Percentiles rank a stretch among this genome's conserved stretches.
phyloP scores from a whole-genome alignment of 2,888 invertebrate genomes.

The Escarpia spicata region DNA sequence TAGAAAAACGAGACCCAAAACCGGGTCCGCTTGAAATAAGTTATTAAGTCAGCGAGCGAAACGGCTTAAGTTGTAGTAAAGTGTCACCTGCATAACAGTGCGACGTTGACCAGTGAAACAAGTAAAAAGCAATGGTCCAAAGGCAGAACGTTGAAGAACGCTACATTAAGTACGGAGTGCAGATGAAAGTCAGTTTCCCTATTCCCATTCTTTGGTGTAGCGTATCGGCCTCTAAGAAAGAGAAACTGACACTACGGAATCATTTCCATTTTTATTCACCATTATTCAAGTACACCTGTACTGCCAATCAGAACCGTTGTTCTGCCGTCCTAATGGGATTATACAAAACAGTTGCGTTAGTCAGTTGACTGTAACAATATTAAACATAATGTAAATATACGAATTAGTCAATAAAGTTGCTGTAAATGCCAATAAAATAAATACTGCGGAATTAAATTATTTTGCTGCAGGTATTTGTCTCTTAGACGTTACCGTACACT shows the following conservation, averaged over 20 bases:
- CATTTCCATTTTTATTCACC: background rate
- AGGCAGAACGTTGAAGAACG: too few relatives aligned
- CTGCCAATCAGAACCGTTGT: background rate
- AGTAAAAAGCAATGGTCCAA: background rate
- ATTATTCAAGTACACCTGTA: background rate
- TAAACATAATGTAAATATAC: background rate
- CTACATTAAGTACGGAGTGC: too few relatives aligned
- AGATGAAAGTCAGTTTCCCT: too few relatives aligned
- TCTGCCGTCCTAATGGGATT: background rate
- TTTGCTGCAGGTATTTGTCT: background rate
- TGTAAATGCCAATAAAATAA: constrained; percentile 16
- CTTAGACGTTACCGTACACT: background rate
- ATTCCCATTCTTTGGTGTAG: too few relatives aligned
- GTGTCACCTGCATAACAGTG: background rate
- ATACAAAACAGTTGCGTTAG: background rate
- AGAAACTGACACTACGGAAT: background rate
- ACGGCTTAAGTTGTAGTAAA: too few relatives aligned
- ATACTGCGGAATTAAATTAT: background rate
- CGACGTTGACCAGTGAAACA: background rate
- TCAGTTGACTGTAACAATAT: background rate
- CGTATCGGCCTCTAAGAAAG: background rate
- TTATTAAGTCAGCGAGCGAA: too few relatives aligned
- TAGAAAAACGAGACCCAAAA: too few relatives aligned
- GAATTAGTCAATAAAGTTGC: background rate
- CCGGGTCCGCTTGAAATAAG: too few relatives aligned